Base-by-base conservation (phyloP, 2,113 vertebrate genomes). In the Sturnus vulgaris region DNA sequence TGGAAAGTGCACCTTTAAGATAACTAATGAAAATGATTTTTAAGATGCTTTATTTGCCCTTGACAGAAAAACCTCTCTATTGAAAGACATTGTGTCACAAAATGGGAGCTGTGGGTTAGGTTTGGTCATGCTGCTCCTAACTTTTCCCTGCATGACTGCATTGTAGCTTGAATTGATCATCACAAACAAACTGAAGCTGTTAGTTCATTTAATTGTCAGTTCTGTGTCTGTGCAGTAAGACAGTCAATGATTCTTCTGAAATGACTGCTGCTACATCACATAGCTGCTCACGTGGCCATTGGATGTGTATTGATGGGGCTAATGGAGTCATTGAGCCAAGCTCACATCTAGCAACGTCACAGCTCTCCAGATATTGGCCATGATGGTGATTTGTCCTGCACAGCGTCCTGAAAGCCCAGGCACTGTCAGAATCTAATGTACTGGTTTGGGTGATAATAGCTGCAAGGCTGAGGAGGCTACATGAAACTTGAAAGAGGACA, bases 241-340 rank as follows among this genome's bases (percentile, higher is more conserved):
- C 88, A 77, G 87, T 88, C 85, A 94, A 90, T 90, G 87, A 66
- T 80, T 95, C 76, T 92, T 93, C 93, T 94, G 81, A 70, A 94
- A 78, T 63, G 49, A 40, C 77, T 75, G 56, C 80, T 88, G 25
- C 86, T 75, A 11, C 60, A 72, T 71, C 57, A 13, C 75, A 53
- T 24, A 53, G 87, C 71, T 86, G 66, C 66, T 95, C 71, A 63
- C 8, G 8, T 49, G 28, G 71, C 44, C 73, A 53, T 30, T 66
- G 69, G 71, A 72, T 90, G 52, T 42, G 25, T 92, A 95, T 94
- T 78, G 94, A 96, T 92, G 64, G 52, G 6, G 2, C 72, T 96
- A 90, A 97, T 94, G 83, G 88, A 90, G 69, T 69, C 76, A 82
- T 60, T 75, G 68, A 93, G 69, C 69, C 52, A 50, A 64, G 30